Base-by-base conservation (phyloP, 2,888 invertebrate species). In the Aplocera efformata region DNA sequence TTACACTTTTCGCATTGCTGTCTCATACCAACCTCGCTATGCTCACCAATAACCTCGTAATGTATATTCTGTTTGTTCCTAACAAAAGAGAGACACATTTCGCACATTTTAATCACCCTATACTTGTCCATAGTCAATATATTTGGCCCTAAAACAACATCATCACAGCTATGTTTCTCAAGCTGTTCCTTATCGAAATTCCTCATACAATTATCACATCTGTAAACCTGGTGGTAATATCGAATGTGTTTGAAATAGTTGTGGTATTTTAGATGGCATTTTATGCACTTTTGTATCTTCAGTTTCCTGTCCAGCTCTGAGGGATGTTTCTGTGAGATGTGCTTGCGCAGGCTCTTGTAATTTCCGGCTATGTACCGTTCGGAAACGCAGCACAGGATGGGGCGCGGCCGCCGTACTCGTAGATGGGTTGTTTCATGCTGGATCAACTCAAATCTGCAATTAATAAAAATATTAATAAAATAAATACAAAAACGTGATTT, bases 371-470 rank as follows among this genome's bases (percentile, higher is more conserved):
- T 46, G 34, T 60, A 73, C 6, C 56, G 42, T 5, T 73, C 69
- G 33, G 75, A 75, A 1, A 54, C 28, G 0, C 36, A 32, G 32
- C 76, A 76, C 0, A 66, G 23, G 0, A 42, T 41, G 1, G 40
- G 54, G 31, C 7, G 50, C 50, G 1, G 62, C 1, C 7, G 13
- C 1, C 6, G 20, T 7, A 3, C 10, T 20, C 28, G 40, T 20
- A 72, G 45, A n/a, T 76, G 76, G 0, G 20, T n/a, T 0, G 54
- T 27, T 22, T 76, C 68, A 9, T 77, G 77, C 1, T 57, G 36
- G 6, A 73, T 59, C 0, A 61, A 39, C 0, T 60, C 43, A 10
- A 58, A 71, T 30, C 76, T 77, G 72, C 1, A 65, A 69, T 11
- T 8, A 25, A 32, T 29, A 45, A 34, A 23, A 9, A 11, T 17